These are phyloP conservation scores for Zaprionus vittiger DNA, from an alignment of 1,140 invertebrate genomes.

Conservation along the genomic window DNA sequence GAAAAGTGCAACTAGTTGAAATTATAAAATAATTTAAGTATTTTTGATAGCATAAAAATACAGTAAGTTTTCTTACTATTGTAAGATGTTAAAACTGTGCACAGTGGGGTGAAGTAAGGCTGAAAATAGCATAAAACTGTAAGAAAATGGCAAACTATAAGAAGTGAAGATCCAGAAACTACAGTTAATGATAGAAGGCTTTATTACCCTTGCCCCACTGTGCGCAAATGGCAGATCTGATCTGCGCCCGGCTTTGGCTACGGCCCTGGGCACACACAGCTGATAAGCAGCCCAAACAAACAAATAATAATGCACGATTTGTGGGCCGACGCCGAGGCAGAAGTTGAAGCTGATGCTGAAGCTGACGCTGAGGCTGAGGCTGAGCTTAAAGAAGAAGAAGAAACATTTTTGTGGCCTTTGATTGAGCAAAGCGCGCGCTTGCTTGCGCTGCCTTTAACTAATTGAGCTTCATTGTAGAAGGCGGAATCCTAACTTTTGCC, in stretches of 20 bases:
- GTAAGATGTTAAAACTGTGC: no score
- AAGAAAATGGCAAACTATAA: no score
- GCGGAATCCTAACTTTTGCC: conserved; percentile 43
- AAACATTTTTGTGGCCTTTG: conserved; percentile 46
- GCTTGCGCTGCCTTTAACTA: conserved; percentile 68
- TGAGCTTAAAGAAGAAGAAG: not conserved
- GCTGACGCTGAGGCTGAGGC: not conserved
- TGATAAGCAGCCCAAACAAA: conserved; percentile 81
- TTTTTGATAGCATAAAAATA: not conserved
- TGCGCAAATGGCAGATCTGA: conserved; percentile 49
- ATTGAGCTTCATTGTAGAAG: conserved; percentile 74
- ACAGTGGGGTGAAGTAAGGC: no score
- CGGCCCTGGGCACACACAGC: conserved; percentile 38
- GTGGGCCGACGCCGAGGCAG: conserved; percentile 44
- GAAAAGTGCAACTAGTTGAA: not conserved
- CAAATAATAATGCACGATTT: conserved; percentile 82
- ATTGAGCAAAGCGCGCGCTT: conserved; percentile 61
- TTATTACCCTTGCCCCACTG: conserved; percentile 28
- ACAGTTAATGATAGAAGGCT: no score
- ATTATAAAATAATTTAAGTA: not conserved
- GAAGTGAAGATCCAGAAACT: no score
- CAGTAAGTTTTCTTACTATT: no score
- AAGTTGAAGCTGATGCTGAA: not conserved
- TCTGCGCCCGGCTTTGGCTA: conserved; percentile 35
- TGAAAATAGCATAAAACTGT: no score